Base-by-base conservation (phyloP, 1,140 invertebrate species). In the Apis dorsata region DNA sequence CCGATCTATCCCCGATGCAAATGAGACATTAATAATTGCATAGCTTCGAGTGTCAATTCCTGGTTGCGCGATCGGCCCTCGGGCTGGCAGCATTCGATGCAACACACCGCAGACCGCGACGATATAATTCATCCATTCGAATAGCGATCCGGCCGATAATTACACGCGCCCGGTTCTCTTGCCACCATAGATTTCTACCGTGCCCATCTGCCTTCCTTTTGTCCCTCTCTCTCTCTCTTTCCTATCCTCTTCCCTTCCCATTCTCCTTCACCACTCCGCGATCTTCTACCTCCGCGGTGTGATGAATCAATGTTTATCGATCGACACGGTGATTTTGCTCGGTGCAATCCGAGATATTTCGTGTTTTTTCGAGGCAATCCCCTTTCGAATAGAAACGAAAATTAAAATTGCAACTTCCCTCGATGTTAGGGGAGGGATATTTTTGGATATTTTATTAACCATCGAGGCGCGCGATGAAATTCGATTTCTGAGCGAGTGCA, bases 41-140 rank as follows among this genome's bases (percentile, higher is more conserved):
- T 62, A 68, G 73, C 74, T 82, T 44, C 71, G 87, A 86, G 82
- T 89, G 87, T 88, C 85, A 89, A 88, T 86, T 86, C 81, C 62
- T 77, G 17, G 62, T 65, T 68, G 72, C 65, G 65, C 65, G 60
- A 72, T 28, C 65, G 34, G 78, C 81, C 88, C 88, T 77, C 77
- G 71, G 87, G 88, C 88, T 51, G 55, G 5, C 75, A 77, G 57
- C 73, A 65, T 74, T 15, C 87, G 73, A 75, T 57, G 76, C 73
- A 21, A 34, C 62, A 28, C 62, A 68, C 81, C 84, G 80, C 79
- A 77, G 66, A 68, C 63, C 74, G 81, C 78, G 73, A 81, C 62
- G 87, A 79, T 89, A 89, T 89, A 88, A 89, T 88, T 89, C 87
- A 89, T 88, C 72, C 82, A 79, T 86, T 86, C 85, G 86, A 85